A percentile compares a stretch with the other conserved stretches of the same genome.
Conservation (phyloP, 1,140 invertebrate genomes). For the Drosophila navojoa region DNA sequence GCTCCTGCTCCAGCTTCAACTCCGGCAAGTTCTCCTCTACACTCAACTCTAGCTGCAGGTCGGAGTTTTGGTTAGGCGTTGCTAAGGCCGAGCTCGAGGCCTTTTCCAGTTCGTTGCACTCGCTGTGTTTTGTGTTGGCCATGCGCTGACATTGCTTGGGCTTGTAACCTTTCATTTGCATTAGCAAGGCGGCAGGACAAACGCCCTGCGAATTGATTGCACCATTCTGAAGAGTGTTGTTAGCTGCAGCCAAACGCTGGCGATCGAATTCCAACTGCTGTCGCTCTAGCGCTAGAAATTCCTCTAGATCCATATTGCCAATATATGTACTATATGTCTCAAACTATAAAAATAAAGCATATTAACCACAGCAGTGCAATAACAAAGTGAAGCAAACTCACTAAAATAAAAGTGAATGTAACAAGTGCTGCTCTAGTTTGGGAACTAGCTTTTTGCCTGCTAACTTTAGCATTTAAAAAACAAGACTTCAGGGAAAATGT, state of each 20-base stretch:
- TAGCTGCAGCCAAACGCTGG: constrained; percentile 38
- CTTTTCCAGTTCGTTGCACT: constrained; percentile 65
- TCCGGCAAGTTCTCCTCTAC: no score
- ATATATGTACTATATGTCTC: background rate
- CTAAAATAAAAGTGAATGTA: background rate
- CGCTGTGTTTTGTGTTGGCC: constrained; percentile 23
- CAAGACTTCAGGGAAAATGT: no score
- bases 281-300: constrained; percentile 62
- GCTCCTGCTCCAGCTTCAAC: background rate
- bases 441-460: no score
- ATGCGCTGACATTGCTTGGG: constrained; percentile 65
- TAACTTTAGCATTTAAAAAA: background rate
- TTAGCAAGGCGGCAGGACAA: constrained; percentile 54
- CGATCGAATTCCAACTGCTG: constrained; percentile 61
- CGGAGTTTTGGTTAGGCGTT: constrained; percentile 57
- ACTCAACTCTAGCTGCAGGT: constrained; percentile 4
- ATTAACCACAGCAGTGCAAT: background rate
- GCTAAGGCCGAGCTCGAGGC: constrained; percentile 56
- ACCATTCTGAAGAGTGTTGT: constrained; percentile 5
- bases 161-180: constrained; percentile 39
- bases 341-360: no score
- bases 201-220: constrained; percentile 4
- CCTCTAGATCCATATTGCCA: constrained; percentile 59
- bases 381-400: background rate
- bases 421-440: no score